Evolutionary conservation across 2,888 invertebrate genomes (phyloP).

Genomic region (Morinoia aosen): DNA sequence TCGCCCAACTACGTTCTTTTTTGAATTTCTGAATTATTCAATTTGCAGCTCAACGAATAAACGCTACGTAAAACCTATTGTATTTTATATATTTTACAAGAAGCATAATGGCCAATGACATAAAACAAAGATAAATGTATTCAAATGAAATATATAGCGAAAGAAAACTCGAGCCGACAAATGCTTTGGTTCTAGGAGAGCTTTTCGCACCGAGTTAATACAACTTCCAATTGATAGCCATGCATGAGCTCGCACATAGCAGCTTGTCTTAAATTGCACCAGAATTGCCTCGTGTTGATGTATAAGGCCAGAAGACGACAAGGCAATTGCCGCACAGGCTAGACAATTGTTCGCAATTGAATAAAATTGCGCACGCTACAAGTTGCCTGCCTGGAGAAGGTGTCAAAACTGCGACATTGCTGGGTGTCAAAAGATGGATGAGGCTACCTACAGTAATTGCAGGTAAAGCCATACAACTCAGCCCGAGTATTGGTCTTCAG

Average conservation of each 20-base stretch:
- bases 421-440: slow-evolving; percentile 28
- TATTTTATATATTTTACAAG: background rate
- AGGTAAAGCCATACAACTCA: background rate
- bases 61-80: background rate
- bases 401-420: background rate
- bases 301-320: background rate
- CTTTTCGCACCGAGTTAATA: background rate
- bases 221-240: background rate
- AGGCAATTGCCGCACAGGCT: background rate
- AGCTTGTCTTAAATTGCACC: background rate
- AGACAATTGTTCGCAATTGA: slow-evolving; percentile 17
- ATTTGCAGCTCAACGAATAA: no score
- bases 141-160: no score
- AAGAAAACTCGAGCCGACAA: no score
- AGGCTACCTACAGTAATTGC: background rate
- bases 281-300: slow-evolving; percentile 31
- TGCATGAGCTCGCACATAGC: background rate
- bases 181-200: no score
- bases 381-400: background rate
- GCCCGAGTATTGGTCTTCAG: background rate
- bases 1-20: no score
- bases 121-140: no score
- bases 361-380: slow-evolving; percentile 19
- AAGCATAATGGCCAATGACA: background rate
- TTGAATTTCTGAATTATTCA: no score